Evolutionary conservation across 2,113 vertebrate species (phyloP).

Genomic region (Hassar affinis): DNA sequence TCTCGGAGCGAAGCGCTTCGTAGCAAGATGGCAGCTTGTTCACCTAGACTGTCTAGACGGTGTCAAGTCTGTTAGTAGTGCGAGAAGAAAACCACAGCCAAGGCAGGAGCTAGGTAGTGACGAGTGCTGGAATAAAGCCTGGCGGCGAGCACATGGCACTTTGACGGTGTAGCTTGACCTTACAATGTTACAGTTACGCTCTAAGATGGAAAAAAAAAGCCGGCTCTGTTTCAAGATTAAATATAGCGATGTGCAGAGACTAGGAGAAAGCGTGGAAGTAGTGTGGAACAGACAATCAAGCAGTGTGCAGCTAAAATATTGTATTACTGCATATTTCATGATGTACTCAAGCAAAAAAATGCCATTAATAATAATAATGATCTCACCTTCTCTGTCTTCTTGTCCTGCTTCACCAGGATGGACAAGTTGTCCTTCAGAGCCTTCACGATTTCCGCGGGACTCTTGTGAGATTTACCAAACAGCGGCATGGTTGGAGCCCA

Average conservation of each 20-base stretch:
- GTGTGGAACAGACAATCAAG: background rate
- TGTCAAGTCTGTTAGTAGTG: slow-evolving; percentile 13
- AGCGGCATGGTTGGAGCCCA: slow-evolving; percentile 82
- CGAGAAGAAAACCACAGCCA: background rate
- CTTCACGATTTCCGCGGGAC: slow-evolving; percentile 91
- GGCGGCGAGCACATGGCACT: background rate
- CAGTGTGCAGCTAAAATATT: background rate
- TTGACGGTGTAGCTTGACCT: background rate
- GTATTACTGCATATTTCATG: background rate
- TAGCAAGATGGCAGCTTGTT: background rate
- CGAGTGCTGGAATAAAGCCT: background rate
- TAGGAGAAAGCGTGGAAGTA: background rate
- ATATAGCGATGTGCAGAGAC: background rate
- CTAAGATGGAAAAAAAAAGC: background rate
- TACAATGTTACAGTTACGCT: background rate
- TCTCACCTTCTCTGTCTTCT: slow-evolving; percentile 94
- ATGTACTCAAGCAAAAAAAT: background rate
- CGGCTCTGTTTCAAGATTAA: background rate
- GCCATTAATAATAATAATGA: background rate
- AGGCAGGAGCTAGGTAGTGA: background rate
- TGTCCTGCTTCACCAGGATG: slow-evolving; percentile 92
- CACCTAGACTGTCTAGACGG: background rate
- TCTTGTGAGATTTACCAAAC: slow-evolving; percentile 96
- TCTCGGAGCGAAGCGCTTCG: background rate
- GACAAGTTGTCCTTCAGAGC: slow-evolving; percentile 90